Conservation (phyloP, 2,888 invertebrate species). For the Lasius fuliginosus region DNA sequence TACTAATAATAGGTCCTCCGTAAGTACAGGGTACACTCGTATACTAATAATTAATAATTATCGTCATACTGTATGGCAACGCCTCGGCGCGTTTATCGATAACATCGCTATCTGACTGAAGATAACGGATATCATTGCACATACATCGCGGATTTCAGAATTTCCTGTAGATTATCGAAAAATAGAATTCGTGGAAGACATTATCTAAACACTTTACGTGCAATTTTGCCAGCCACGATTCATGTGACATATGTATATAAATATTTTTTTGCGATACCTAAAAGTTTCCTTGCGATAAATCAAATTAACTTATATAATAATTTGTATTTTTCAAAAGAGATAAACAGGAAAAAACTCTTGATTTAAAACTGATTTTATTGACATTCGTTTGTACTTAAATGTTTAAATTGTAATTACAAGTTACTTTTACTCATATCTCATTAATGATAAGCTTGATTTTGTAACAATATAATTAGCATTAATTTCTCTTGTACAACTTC, state of each 20-base stretch:
- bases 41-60: conserved; percentile 72
- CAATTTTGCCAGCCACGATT: background rate
- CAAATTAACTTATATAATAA: background rate
- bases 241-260: conserved; percentile 8
- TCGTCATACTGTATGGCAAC: conserved; percentile 62
- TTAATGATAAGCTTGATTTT: conserved; percentile 8
- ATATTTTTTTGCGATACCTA: background rate
- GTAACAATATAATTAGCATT: background rate
- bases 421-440: background rate
- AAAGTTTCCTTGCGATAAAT: conserved; percentile 14
- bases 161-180: background rate
- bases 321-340: background rate
- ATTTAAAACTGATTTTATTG: background rate
- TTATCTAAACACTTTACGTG: conserved; percentile 1
- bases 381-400: background rate
- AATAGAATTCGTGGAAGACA: background rate
- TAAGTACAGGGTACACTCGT: conserved; percentile 69
- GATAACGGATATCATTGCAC: conserved; percentile 2
- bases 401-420: background rate
- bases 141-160: background rate
- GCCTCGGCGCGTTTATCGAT: conserved; percentile 52
- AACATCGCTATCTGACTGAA: conserved; percentile 43
- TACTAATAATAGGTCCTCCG: conserved; percentile 73
- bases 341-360: background rate
- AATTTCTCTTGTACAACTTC: background rate